Percentiles rank a stretch among this genome's conserved stretches.
These are phyloP conservation scores for Oophaga pumilio DNA, from an alignment of 2,113 vertebrate species.

Conservation along the genomic window DNA sequence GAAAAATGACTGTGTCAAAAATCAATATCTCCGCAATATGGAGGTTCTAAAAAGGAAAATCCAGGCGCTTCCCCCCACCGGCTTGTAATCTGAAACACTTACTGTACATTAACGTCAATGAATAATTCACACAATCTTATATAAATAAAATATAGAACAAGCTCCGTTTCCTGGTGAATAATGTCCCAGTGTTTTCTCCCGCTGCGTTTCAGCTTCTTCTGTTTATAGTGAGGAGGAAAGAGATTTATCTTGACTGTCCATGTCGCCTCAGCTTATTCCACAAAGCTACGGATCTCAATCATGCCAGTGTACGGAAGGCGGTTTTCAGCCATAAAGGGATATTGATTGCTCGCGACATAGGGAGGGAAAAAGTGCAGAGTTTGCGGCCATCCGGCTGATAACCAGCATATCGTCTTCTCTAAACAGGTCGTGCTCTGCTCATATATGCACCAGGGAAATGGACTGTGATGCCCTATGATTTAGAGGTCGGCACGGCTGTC, in stretches of 20 bases:
- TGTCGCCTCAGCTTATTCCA: conserved; percentile 59
- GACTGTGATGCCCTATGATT: background rate
- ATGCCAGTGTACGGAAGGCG: conserved; percentile 56
- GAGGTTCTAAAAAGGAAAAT: conserved; percentile 50
- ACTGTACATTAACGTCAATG: conserved; percentile 63
- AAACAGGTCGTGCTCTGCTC: background rate
- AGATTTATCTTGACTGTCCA: conserved; percentile 61
- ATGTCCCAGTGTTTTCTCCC: conserved; percentile 64
- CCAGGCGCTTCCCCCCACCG: conserved; percentile 51
- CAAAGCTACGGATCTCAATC: conserved; percentile 53
- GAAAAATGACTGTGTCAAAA: conserved; percentile 57
- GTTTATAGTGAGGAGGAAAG: conserved; percentile 52
- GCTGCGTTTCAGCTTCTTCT: conserved; percentile 56
- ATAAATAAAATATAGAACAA: conserved; percentile 70
- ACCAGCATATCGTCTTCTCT: background rate
- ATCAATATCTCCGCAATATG: conserved; percentile 60
- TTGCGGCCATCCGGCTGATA: background rate
- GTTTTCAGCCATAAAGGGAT: conserved; percentile 36
- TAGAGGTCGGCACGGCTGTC: background rate
- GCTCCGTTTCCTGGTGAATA: conserved; percentile 62
- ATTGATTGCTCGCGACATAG: conserved; percentile 15
- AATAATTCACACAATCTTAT: conserved; percentile 71
- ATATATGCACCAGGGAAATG: background rate
- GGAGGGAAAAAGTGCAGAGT: conserved; percentile 17
- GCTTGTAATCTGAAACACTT: conserved; percentile 65